phyloP scores from a whole-genome alignment of 2,113 vertebrate species.

The Bostrychus sinensis region DNA sequence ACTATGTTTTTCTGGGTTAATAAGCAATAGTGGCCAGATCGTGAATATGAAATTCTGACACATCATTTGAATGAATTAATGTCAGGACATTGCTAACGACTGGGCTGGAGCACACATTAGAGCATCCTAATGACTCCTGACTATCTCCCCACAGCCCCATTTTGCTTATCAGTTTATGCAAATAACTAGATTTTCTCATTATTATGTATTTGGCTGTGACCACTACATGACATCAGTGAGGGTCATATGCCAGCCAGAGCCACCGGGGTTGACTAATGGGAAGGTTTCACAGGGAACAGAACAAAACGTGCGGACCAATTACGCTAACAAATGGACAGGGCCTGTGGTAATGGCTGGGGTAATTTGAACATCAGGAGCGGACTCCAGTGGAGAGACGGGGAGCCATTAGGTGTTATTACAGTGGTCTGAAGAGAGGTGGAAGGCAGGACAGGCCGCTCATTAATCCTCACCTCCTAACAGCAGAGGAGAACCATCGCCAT shows the following conservation, averaged over 20 bases:
- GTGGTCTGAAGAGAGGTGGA: conserved; percentile 72
- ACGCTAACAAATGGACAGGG: conserved; percentile 69
- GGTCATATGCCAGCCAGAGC: conserved; percentile 18
- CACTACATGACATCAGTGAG: background rate
- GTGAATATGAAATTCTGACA: conserved; percentile 7
- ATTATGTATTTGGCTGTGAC: conserved; percentile 2
- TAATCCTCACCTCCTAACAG: conserved; percentile 56
- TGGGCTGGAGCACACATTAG: background rate
- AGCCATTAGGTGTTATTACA: conserved; percentile 75
- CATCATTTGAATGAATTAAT: conserved; percentile 31
- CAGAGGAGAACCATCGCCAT: conserved; percentile 35
- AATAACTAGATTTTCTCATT: background rate
- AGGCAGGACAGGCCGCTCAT: conserved; percentile 42
- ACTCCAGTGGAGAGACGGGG: conserved; percentile 24
- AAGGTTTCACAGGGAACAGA: conserved; percentile 39
- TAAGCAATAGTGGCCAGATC: conserved; percentile 41
- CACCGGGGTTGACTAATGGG: conserved; percentile 37
- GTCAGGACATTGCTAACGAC: background rate
- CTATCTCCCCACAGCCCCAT: background rate
- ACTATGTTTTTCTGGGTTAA: conserved; percentile 15
- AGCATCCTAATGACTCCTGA: conserved; percentile 24
- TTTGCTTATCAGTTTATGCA: conserved; percentile 2
- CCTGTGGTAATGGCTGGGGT: conserved; percentile 57
- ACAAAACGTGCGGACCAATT: conserved; percentile 58
- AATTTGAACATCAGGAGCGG: conserved; percentile 62